Percentiles rank a stretch among this genome's conserved stretches.
Evolutionary conservation across 1,140 invertebrate genomes (phyloP).

Genomic region (Nymphalis io): DNA sequence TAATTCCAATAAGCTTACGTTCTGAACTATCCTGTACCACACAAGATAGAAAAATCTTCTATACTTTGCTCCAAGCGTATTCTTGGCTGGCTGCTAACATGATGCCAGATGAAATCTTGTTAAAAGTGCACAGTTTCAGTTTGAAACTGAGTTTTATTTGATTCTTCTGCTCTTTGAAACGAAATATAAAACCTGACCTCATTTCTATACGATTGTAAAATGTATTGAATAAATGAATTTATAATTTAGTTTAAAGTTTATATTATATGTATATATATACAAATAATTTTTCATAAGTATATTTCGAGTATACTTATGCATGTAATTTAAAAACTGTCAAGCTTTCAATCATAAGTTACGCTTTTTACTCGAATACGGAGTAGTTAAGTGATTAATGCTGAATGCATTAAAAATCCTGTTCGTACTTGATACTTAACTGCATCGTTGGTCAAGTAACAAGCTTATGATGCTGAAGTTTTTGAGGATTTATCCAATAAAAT

Average conservation of each 20-base stretch:
- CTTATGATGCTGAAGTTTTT: too few species aligned
- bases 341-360: too few species aligned
- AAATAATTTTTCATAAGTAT: too few species aligned
- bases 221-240: not conserved
- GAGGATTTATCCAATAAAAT: too few species aligned
- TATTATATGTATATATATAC: not conserved
- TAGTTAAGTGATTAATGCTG: too few species aligned
- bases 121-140: not conserved
- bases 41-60: constrained; percentile 10
- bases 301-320: too few species aligned
- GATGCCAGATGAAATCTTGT: not conserved
- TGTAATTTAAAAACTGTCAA: too few species aligned
- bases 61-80: not conserved
- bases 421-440: too few species aligned
- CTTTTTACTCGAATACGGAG: too few species aligned
- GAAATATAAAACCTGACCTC: not conserved
- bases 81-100: not conserved
- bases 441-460: too few species aligned
- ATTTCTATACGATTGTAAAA: not conserved
- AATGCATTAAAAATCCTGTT: too few species aligned
- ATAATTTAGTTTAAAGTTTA: not conserved
- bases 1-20: constrained; percentile 10
- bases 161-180: not conserved
- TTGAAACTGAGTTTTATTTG: constrained; percentile 1
- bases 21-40: not conserved